Percentiles rank a stretch among this genome's conserved stretches.
Conservation (phyloP, 2,113 vertebrate genomes). For the Melospiza melodia region DNA sequence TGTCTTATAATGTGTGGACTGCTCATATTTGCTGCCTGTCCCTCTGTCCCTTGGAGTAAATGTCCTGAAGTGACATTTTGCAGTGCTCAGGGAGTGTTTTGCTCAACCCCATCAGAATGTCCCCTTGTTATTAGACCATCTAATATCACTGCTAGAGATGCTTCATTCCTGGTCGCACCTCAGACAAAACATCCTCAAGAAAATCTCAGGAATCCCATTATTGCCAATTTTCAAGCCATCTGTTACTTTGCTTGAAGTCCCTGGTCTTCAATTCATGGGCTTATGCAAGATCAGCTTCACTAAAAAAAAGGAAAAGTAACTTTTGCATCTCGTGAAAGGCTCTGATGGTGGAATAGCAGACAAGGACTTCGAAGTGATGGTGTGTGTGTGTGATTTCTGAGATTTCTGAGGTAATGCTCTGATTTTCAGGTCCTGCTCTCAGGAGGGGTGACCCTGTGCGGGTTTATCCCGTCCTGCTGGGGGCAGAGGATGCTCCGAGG, state of each 20-base stretch:
- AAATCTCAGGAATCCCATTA: constrained; percentile 25
- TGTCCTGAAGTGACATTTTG: neutral
- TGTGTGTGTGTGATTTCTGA: neutral
- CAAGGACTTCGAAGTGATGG: neutral
- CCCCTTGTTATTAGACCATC: neutral
- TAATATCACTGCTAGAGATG: neutral
- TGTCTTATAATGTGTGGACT: neutral
- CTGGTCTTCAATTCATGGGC: neutral
- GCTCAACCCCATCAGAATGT: neutral
- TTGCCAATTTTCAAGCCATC: constrained; percentile 19
- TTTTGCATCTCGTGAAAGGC: neutral
- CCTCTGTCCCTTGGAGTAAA: neutral
- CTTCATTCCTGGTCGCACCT: neutral
- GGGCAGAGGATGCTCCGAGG: neutral
- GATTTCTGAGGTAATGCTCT: neutral
- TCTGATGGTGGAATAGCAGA: neutral
- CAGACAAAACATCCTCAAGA: neutral
- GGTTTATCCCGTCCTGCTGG: neutral
- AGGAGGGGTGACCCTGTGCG: neutral
- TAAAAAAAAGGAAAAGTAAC: neutral
- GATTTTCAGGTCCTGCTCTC: neutral
- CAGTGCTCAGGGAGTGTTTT: neutral
- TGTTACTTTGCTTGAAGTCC: constrained; percentile 10
- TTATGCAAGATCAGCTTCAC: neutral
- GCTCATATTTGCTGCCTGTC: neutral